Evolutionary conservation across 1,140 invertebrate species (phyloP), one percentile per base, ranked within the genome.

Genomic region (Tribolium castaneum): DNA sequence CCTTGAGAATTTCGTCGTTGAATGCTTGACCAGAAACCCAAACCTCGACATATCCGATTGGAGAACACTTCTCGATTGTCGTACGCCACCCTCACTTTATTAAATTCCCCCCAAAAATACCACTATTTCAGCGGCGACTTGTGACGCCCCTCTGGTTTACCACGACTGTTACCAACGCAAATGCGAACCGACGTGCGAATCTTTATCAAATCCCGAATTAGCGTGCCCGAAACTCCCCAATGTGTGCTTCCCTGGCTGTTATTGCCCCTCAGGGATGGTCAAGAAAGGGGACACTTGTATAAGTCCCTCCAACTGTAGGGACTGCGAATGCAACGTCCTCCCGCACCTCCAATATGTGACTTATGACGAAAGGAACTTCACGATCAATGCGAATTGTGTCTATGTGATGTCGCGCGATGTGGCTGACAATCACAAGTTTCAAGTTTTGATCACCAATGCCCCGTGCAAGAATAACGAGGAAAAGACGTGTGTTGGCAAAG

Each of bases 181-280:
- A 56, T 96, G 95, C 86, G 94, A 96, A 83, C 90, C 90, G 1
- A 91, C 90, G 0, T 96, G 95, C 82, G 89, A 91, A 56, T 91
- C 90, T 73, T 80, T 93, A 34, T 87, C 89, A 39, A 87, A 91
- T 70, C 84, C 89, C 0, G 87, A 91, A 52, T 59, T 75, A 5
- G 81, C 88, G 0, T 95, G 94, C 82, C 90, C 93, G 0, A 79
- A 87, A 16, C 87, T 91, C 49, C 87, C 90, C 0, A 90, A 91
- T 7, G 88, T 90, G 9, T 96, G 95, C 84, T 94, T 94, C 84
- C 90, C 93, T 0, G 95, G 95, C 35, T 96, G 95, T 86, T 96
- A 94, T 86, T 96, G 95, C 83, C 94, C 94, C 0, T 91, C 93
- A 51, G 94, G 94, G 52, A 90, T 90, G 14, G 92, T 96, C 0